These are phyloP conservation scores for Drosophila melanica DNA, from an alignment of 1,140 invertebrate species.

Conservation along the genomic window DNA sequence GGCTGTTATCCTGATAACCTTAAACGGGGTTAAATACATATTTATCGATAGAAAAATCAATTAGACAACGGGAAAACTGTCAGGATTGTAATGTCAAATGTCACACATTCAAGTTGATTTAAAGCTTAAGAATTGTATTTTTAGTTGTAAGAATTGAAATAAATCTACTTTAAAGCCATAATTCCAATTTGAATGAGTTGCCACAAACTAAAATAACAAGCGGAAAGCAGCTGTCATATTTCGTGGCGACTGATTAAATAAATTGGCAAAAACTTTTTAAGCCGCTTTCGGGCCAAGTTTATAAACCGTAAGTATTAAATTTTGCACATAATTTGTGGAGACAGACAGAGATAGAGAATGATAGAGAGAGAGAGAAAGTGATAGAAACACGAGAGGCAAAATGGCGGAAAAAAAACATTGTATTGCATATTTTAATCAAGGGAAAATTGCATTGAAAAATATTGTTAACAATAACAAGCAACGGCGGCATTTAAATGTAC, in stretches of 20 bases:
- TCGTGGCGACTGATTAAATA: slow-evolving; percentile 30
- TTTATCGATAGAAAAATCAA: background rate
- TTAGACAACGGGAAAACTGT: background rate
- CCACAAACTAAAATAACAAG: slow-evolving; percentile 14
- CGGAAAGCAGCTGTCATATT: background rate
- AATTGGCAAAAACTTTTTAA: slow-evolving; percentile 29
- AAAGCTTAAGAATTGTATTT: background rate
- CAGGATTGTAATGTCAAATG: background rate
- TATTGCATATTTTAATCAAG: slow-evolving; percentile 81
- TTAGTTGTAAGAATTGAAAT: background rate
- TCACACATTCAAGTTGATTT: background rate
- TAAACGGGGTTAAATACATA: no score
- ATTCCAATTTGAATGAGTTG: background rate
- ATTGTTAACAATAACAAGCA: slow-evolving; percentile 79
- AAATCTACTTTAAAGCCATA: slow-evolving; percentile 4
- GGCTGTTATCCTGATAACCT: no score
- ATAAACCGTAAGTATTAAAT: slow-evolving; percentile 28
- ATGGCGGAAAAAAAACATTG: slow-evolving; percentile 74
- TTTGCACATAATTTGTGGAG: slow-evolving; percentile 29
- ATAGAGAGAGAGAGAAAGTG: background rate
- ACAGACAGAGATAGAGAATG: background rate
- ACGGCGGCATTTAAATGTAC: slow-evolving; percentile 67
- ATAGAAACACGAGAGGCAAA: slow-evolving; percentile 20
- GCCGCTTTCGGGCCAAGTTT: slow-evolving; percentile 20
- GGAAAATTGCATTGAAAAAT: slow-evolving; percentile 80